Percentiles rank a stretch among this genome's conserved stretches.
These are phyloP conservation scores for Brachyrhaphis roseni DNA, from an alignment of 2,797 vertebrate genomes.

Conservation along the genomic window DNA sequence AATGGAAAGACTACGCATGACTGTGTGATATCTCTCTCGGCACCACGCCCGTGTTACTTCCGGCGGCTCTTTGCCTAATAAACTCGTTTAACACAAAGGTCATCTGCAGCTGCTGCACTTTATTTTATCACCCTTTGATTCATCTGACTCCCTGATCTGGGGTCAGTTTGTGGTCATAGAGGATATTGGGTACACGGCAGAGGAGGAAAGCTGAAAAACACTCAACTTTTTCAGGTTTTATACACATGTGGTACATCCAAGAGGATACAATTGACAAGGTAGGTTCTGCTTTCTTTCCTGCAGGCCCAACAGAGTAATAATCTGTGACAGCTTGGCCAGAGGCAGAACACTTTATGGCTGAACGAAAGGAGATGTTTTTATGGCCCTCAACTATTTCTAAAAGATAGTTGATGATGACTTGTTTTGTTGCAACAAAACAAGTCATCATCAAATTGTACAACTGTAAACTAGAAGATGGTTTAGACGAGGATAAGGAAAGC, in stretches of 20 bases:
- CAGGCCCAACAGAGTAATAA: conserved; percentile 30
- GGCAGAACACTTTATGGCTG: conserved; percentile 29
- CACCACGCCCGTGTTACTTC: conserved; percentile 39
- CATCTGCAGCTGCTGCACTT: conserved; percentile 10
- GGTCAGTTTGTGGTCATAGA: conserved; percentile 13
- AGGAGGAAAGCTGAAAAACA: background rate
- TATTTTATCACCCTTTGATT: conserved; percentile 10
- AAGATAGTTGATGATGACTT: background rate
- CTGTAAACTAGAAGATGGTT: background rate
- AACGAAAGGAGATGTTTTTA: conserved; percentile 39
- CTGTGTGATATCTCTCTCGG: conserved; percentile 26
- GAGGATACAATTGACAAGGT: conserved; percentile 21
- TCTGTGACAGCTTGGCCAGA: conserved; percentile 5
- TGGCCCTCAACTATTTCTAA: conserved; percentile 33
- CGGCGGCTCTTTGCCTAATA: background rate
- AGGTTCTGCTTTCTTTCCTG: conserved; percentile 33
- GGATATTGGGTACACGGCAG: background rate
- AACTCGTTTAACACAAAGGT: conserved; percentile 39
- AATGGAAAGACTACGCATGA: conserved; percentile 22
- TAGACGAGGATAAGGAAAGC: background rate
- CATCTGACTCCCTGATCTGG: background rate
- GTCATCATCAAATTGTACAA: background rate
- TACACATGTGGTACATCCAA: background rate
- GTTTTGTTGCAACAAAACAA: background rate
- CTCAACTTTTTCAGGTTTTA: background rate